Base-by-base conservation (phyloP, 2,113 vertebrate genomes). In the Centrocercus urophasianus region DNA sequence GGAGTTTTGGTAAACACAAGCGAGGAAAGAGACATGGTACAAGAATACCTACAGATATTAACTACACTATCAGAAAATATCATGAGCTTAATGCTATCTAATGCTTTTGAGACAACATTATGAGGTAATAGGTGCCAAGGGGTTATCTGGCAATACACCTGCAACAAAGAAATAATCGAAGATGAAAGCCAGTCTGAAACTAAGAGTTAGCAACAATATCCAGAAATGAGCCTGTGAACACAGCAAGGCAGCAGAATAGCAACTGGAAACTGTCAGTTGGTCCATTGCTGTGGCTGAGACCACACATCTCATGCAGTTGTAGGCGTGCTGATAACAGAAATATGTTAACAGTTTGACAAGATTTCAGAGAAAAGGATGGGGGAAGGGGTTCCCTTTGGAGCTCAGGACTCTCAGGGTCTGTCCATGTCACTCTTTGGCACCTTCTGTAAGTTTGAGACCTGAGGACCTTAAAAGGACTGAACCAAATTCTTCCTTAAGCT, bases 291-390 rank as follows among this genome's bases (percentile, higher is more conserved):
- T 0, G 13, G 40, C 74, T 88, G 50, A 61, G 78, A 63, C 81
- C 66, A 76, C 22, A 14, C 1, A 1, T 56, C 2, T 8, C 79
- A 40, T 36, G 65, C 82, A 95, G 60, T 83, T 83, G 78, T 48
- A 90, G 79, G 25, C 72, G 60, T 89, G 70, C 91, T 90, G 89
- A 96, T 93, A 93, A 92, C 47, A 93, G 61, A 95, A 93, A 38
- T 40, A 95, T 91, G 82, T 86, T 73, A 88, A 90, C 67, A 63
- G 79, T 57, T 71, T 88, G 78, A 85, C 89, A 93, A 74, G 56
- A 83, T 95, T 93, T 85, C 93, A 95, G 87, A 70, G 45, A 80
- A 50, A 19, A 21, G 67, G 56, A 65, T 1, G 4, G 56, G 80
- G 63, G 63, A 85, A 93, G 72, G 83, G 56, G 54, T 57, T 96